Evolutionary conservation across 2,797 vertebrate species (phyloP).

Genomic region (Scyliorhinus canicula): DNA sequence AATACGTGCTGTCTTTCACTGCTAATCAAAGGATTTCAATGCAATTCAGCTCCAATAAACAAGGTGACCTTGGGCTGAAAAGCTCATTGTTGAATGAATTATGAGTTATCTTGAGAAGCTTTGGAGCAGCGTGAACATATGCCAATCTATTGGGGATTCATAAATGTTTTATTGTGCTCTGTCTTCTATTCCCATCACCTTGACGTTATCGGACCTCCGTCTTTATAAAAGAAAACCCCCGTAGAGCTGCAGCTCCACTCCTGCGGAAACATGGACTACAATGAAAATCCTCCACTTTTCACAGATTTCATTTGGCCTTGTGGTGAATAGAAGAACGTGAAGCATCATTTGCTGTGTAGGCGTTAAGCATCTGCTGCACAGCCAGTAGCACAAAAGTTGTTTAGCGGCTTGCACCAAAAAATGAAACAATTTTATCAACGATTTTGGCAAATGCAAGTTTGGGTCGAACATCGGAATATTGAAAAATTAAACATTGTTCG

Average conservation of each 20-base stretch:
- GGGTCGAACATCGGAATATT: not conserved
- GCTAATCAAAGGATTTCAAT: slow-evolving; percentile 27
- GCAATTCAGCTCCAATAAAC: not conserved
- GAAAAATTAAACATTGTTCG: not conserved
- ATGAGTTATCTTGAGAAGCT: not conserved
- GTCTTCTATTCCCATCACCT: not conserved
- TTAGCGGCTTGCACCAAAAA: not conserved
- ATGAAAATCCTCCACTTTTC: not conserved
- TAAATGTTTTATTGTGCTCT: slow-evolving; percentile 19
- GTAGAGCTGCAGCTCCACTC: not conserved
- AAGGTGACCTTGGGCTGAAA: not conserved
- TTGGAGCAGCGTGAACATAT: not conserved
- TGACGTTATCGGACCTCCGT: not conserved
- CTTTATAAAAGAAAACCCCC: not conserved
- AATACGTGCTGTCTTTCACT: not conserved
- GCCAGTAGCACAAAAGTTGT: not conserved
- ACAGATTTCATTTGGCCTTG: not conserved
- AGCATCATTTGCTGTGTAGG: not conserved
- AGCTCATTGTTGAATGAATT: slow-evolving; percentile 4
- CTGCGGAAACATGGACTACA: not conserved
- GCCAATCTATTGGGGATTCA: not conserved
- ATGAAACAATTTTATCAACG: not conserved
- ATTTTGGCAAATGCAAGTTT: not conserved
- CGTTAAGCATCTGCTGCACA: not conserved
- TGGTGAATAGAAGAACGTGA: too few relatives aligned